Evolutionary conservation across 2,888 invertebrate species (phyloP).

Genomic region (Andrena praecox): DNA sequence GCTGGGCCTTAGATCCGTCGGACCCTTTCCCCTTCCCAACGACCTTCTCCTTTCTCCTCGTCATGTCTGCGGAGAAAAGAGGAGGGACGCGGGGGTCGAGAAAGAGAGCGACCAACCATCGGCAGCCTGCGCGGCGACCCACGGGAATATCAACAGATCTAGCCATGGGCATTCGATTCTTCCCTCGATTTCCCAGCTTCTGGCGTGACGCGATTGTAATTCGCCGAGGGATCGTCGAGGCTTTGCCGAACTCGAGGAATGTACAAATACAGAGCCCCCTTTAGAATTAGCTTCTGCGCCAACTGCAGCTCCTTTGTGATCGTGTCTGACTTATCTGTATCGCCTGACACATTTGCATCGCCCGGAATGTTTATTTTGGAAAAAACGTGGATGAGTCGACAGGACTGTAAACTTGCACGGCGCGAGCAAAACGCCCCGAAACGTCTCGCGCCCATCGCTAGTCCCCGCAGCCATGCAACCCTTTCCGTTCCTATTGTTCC

Average conservation of each 20-base stretch:
- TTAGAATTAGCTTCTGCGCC: too few relatives aligned
- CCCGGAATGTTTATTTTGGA: too few relatives aligned
- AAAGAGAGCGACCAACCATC: slow-evolving; percentile 72
- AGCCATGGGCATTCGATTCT: slow-evolving; percentile 57
- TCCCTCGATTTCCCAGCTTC: not conserved
- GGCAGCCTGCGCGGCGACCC: slow-evolving; percentile 80
- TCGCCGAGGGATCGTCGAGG: not conserved
- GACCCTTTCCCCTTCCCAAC: slow-evolving; percentile 65
- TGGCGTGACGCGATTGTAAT: too few relatives aligned
- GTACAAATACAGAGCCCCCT: too few relatives aligned
- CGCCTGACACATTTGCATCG: too few relatives aligned
- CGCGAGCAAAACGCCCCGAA: not conserved
- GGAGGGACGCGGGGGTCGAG: slow-evolving; percentile 41
- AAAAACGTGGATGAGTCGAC: too few relatives aligned
- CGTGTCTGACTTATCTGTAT: too few relatives aligned
- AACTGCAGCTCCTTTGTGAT: too few relatives aligned
- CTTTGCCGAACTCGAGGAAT: too few relatives aligned
- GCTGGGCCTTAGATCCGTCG: slow-evolving; percentile 78
- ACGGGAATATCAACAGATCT: slow-evolving; percentile 80
- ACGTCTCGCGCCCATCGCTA: slow-evolving; percentile 13
- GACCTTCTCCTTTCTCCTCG: slow-evolving; percentile 37
- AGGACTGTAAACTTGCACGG: too few relatives aligned
- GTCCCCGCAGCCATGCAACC: not conserved
- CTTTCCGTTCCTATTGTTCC: slow-evolving; percentile 19
- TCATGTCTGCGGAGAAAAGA: slow-evolving; percentile 27